A percentile compares a stretch with the other conserved stretches of the same genome.
phyloP scores from a whole-genome alignment of 1,140 invertebrate species.

The Orussus abietinus region DNA sequence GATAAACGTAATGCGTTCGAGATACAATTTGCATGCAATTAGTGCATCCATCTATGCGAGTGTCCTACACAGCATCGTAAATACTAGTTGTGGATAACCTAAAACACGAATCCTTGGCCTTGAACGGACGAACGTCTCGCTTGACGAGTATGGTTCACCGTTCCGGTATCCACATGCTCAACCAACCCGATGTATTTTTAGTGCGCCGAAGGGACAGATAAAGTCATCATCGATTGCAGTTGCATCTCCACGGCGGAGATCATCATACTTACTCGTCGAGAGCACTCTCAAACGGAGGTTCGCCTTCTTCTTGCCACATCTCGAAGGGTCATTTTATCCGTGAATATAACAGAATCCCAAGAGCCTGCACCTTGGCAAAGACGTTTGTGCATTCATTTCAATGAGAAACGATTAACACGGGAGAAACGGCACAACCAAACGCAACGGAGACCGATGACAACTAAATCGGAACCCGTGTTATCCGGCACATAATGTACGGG shows the following conservation, averaged over 20 bases:
- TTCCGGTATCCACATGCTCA: not conserved
- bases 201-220: not conserved
- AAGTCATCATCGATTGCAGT: conserved; percentile 10
- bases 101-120: too few relatives aligned
- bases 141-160: too few relatives aligned
- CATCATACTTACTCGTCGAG: conserved; percentile 35
- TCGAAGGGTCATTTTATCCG: conserved; percentile 41
- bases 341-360: too few relatives aligned
- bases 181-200: not conserved
- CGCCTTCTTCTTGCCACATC: conserved; percentile 46
- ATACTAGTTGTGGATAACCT: conserved; percentile 5
- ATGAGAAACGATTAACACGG: not conserved
- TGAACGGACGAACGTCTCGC: not conserved
- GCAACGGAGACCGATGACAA: not conserved
- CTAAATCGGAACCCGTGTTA: conserved; percentile 1
- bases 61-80: not conserved
- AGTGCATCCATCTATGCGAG: too few relatives aligned
- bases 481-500: not conserved
- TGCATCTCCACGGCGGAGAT: conserved; percentile 5
- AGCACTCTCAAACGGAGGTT: conserved; percentile 36
- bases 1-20: conserved; percentile 1
- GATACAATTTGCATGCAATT: too few relatives aligned
- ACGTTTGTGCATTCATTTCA: too few relatives aligned
- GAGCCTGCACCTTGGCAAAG: too few relatives aligned
- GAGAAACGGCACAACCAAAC: not conserved